A percentile compares a stretch with the other conserved stretches of the same genome.
phyloP scores from a whole-genome alignment of 2,113 vertebrate species.

The Cyanistes caeruleus region DNA sequence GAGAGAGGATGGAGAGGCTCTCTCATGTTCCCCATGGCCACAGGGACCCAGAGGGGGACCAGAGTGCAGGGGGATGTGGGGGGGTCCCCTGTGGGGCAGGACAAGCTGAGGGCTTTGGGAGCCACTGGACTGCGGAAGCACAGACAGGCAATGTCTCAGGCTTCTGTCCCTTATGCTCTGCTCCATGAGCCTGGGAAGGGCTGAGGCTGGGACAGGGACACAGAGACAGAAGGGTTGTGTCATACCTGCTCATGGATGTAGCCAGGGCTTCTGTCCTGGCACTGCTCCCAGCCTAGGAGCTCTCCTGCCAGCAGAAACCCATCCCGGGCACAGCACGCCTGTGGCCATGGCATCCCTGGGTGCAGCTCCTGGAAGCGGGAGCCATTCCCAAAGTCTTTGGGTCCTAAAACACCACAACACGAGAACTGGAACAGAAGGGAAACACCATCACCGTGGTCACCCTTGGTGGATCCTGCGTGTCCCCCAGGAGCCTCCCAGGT shows the following conservation, averaged over 20 bases:
- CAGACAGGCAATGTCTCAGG: neutral
- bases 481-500: neutral
- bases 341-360: constrained; percentile 6
- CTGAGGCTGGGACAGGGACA: neutral
- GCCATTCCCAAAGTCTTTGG: constrained; percentile 57
- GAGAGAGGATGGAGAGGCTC: neutral
- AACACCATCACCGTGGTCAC: fast-evolving
- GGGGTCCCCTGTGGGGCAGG: neutral
- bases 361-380: constrained; percentile 62
- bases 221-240: fast-evolving
- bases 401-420: constrained; percentile 68
- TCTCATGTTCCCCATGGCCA: fast-evolving
- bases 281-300: constrained; percentile 44
- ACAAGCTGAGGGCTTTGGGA: neutral
- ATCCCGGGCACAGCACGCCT: constrained; percentile 15
- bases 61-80: neutral
- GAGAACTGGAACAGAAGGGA: constrained; percentile 53
- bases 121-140: neutral
- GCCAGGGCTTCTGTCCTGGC: neutral
- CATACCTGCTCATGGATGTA: constrained; percentile 45
- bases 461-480: neutral
- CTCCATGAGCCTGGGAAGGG: neutral
- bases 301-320: neutral
- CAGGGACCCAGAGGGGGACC: neutral
- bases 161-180: neutral